Evolutionary conservation across 2,797 vertebrate species (phyloP), one percentile per base, ranked within the genome.

Genomic region (Florisuga fusca): DNA sequence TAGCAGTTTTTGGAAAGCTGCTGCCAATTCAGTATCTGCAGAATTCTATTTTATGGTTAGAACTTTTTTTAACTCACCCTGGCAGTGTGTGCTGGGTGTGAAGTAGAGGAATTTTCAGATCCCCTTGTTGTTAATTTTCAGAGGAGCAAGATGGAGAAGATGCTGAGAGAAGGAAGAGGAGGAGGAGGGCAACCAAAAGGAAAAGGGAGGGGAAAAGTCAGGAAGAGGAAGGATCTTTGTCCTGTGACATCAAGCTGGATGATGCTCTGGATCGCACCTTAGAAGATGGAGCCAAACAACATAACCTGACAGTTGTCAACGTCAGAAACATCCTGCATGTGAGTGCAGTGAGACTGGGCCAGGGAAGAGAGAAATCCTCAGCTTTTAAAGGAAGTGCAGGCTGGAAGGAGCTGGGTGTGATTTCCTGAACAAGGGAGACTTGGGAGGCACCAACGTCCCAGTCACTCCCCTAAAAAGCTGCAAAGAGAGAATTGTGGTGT

Each of bases 311-410:
- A 0, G 98, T 98, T 0, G 98, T 98, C 86, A 99, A 99, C 0
- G 99, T 99, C 31, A 97, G 99, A 16, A 98, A 98, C 95, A 99
- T 99, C 87, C 98, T 99, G 31, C 99, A 99, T 0, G 99, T 99
- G 96, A 98, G 99, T 97, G 9, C 0, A 3, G 8, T 13, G 55
- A 45, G 43, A 2, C 50, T 15, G 2, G 11, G 58, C 3, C 23
- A 15, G 77, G 45, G 46, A 31, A 4, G 0, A 1, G 58, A 7
- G 50, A 8, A 12, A 11, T 4, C 31, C 27, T 12, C 10, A 3
- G 34, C 31, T 34, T 18, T 17, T 13, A 45, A 5, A 27, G n/a
- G 5, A 50, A 15, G 25, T 10, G 15, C 31, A 5, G 21, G 9
- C 57, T 23, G 14, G 33, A 41, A 41, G 38, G 14, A 41, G 38